Conservation (phyloP, 2,888 invertebrate genomes). For the Clitarchus hookeri region DNA sequence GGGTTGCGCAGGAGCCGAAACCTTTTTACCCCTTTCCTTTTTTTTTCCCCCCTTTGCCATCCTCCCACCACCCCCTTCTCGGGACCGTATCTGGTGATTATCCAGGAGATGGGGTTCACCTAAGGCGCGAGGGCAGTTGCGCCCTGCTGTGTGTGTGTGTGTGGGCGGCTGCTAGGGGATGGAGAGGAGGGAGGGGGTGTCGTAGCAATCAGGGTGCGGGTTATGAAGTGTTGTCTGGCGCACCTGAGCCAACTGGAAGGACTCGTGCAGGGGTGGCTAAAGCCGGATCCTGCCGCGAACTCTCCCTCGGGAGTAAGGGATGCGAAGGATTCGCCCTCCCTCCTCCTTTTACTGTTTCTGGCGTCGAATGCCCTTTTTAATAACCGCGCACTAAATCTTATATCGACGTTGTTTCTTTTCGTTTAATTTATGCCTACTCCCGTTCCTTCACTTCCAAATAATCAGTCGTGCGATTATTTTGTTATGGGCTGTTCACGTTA, state of each 20-base stretch:
- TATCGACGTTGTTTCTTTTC: too few species aligned
- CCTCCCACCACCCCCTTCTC: neutral
- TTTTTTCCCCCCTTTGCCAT: neutral
- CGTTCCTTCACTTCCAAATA: too few species aligned
- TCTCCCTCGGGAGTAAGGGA: neutral
- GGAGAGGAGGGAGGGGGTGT: neutral
- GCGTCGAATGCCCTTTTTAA: too few species aligned
- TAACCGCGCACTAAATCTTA: too few species aligned
- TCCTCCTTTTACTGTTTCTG: neutral
- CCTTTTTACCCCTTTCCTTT: slow-evolving; percentile 14
- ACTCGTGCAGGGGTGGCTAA: neutral
- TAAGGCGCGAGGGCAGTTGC: slow-evolving; percentile 8
- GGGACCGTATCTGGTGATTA: neutral
- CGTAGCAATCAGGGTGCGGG: slow-evolving; percentile 20
- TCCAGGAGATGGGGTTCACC: neutral
- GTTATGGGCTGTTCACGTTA: too few species aligned
- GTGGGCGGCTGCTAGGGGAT: too few species aligned
- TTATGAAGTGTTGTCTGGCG: slow-evolving; percentile 23
- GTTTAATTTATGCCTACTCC: too few species aligned
- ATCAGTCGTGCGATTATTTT: too few species aligned
- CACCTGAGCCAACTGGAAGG: slow-evolving; percentile 19
- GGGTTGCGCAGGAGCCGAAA: neutral
- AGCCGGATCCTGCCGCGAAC: neutral
- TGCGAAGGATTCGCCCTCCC: neutral
- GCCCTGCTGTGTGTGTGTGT: neutral